phyloP scores from a whole-genome alignment of 2,888 invertebrate genomes.

The Macaria liturata region DNA sequence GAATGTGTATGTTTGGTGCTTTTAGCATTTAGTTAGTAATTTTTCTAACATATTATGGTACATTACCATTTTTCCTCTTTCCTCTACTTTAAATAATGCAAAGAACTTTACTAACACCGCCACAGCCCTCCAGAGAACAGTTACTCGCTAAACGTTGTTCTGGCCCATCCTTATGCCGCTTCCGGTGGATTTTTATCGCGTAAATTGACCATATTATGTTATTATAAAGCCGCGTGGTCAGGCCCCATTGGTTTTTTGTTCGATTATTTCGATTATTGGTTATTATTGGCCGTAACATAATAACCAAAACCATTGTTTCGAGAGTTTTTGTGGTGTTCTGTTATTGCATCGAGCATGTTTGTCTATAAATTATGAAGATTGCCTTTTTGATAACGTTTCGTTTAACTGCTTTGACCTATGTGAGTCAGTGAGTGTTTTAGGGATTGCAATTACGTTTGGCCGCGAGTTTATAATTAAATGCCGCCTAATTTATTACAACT shows the following conservation, averaged over 20 bases:
- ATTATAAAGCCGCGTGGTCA: conserved; percentile 66
- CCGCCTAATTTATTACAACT: no score
- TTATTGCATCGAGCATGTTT: conserved; percentile 22
- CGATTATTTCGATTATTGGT: conserved; percentile 43
- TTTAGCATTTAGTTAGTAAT: no score
- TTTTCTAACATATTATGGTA: no score
- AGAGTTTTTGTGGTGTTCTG: conserved; percentile 23
- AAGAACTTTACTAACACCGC: no score
- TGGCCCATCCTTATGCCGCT: conserved; percentile 34
- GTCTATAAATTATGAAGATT: conserved; percentile 27
- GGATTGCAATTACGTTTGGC: not conserved
- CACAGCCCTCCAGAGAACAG: no score
- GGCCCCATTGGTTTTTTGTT: conserved; percentile 67
- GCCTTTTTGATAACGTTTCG: conserved; percentile 14
- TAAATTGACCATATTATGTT: conserved; percentile 71
- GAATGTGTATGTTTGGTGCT: no score
- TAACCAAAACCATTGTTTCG: conserved; percentile 23
- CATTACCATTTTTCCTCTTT: no score
- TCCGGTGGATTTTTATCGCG: conserved; percentile 66
- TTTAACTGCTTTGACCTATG: conserved; percentile 6
- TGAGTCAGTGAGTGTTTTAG: not conserved
- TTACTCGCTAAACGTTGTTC: conserved; percentile 3
- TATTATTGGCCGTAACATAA: conserved; percentile 34
- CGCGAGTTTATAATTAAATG: no score
- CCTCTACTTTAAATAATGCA: no score